Evolutionary conservation across 2,888 invertebrate genomes (phyloP), one percentile per base, ranked within the genome.

Genomic region (Diadegma fenestrale): DNA sequence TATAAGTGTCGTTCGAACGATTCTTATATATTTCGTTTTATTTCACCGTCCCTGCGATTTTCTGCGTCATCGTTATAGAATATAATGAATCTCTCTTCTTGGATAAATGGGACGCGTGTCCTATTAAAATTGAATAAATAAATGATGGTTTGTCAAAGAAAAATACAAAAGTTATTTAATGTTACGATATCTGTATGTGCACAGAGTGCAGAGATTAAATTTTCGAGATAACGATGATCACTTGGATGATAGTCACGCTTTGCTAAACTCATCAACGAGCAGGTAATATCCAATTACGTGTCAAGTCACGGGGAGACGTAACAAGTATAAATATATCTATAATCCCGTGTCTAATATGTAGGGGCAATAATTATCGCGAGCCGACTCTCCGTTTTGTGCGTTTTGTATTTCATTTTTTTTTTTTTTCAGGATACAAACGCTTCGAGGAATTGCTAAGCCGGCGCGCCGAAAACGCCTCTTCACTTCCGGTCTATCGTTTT

Each of bases 251-350:
- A 71, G 58, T 71, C 37, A 77, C 71, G 76, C 48, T 69, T 82
- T 64, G 41, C 45, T 14, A 68, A 78, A 37, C 71, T 71, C 76
- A 63, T 76, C 69, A 69, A 69, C 68, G n/a, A 22, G 19, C 82
- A 54, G 51, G 63, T 71, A 76, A 77, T 64, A 71, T 82, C 75
- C 43, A 45, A 75, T 75, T 81, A 76, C 68, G 68, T 75, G 75
- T 68, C 63, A 54, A 66, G 68, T 77, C 51, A 71, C 41, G 45
- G 51, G 54, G 26, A 68, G 37, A 43, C 64, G 22, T 73, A 73
- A 58, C 64, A 45, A 45, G 54, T 12, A 43, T 68, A 69, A 77
- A 64, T 66, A 77, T 14, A 51, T 22, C 17, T 63, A 63, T 33
- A 14, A 30, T 26, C 30, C 14, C 0, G 30, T 43, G 51, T 48